phyloP scores from a whole-genome alignment of 2,113 vertebrate genomes.

The Mola mola region DNA sequence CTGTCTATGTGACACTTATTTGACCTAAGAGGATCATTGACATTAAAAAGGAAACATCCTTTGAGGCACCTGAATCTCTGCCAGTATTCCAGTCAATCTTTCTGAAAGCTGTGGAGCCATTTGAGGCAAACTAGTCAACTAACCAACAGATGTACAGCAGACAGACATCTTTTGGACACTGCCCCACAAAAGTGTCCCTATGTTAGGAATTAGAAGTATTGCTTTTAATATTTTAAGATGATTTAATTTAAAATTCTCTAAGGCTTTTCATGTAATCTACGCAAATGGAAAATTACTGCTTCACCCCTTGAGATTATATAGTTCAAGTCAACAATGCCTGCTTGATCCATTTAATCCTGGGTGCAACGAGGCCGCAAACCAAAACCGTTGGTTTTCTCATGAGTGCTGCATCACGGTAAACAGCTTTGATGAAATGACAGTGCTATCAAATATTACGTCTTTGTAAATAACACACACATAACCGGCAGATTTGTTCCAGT shows the following conservation, averaged over 20 bases:
- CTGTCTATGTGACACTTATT: too few species aligned
- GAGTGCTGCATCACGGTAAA: constrained; percentile 36
- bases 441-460: too few species aligned
- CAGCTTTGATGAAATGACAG: constrained; percentile 40
- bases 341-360: not conserved
- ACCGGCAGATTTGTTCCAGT: constrained; percentile 30
- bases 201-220: not conserved
- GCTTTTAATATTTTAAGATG: constrained; percentile 4
- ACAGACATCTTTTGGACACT: not conserved
- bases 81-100: too few species aligned
- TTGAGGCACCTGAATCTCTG: too few species aligned
- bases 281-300: not conserved
- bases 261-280: constrained; percentile 11
- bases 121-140: too few species aligned
- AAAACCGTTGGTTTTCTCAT: constrained; percentile 35
- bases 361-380: not conserved
- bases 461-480: constrained; percentile 38
- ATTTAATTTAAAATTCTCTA: not conserved
- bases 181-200: not conserved
- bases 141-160: not conserved
- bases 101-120: too few species aligned
- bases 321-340: constrained; percentile 17
- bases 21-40: too few species aligned
- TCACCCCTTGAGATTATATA: constrained; percentile 15
- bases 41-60: too few species aligned